Evolutionary conservation across 2,888 invertebrate species (phyloP), one percentile per base, ranked within the genome.

Genomic region (Eupithecia centaureata): DNA sequence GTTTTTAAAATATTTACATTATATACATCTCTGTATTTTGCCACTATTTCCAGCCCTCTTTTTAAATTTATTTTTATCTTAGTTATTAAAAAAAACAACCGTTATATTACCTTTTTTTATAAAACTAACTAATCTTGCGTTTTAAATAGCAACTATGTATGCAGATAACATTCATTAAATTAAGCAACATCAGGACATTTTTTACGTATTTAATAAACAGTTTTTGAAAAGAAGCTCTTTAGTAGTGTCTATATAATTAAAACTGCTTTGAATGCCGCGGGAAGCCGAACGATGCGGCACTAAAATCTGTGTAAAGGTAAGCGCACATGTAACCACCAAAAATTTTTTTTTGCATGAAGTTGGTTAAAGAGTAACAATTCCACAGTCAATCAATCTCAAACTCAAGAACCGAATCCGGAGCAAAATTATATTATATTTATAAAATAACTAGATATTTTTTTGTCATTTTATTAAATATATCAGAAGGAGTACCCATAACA

Each of bases 161-260:
- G 18, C 1, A 25, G 25, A 25, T 15, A 52, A 27, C 52, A 27
- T 52, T 27, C 25, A 52, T 52, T 27, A 52, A 52, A 52, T 7
- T 25, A 7, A 52, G 27, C 13, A 25, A 51, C 22, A 51, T 51
- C 51, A 51, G 25, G 22, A 1, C 51, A 25, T 15, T 13, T 30
- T 56, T 30, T n/a, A 28, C 32, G 12, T 13, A 22, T 54, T 65
- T 65, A 60, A 18, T 32, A 32, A 42, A 27, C 22, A 28, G 13
- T 30, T 25, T 42, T 56, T 35, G 5, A 32, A 57, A 57, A 42
- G 13, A 42, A 54, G 15, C 47, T 33, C 62, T 66, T 65, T 60
- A 60, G 57, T 67, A 74, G 74, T 80, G 75, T 75, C 73, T 77
- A 75, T 82, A 76, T 80, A 82, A 85, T 85, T 82, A 83, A 82